Evolutionary conservation across 2,113 vertebrate species (phyloP).

Genomic region (Hypanus sabinus): DNA sequence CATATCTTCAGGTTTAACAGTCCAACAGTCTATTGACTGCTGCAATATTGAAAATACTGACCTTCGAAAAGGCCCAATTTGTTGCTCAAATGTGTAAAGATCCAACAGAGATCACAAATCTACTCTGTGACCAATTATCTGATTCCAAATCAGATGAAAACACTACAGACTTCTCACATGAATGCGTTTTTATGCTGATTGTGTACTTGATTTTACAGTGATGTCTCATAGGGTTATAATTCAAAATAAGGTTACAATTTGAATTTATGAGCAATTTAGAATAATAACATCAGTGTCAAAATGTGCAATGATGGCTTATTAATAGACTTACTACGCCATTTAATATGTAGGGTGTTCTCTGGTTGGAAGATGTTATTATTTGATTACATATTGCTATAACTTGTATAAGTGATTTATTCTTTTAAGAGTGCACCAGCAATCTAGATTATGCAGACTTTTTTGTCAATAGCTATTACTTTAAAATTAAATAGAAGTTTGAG

Average conservation of each 20-base stretch:
- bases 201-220: neutral
- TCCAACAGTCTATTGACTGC: neutral
- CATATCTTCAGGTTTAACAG: neutral
- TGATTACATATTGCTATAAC: neutral
- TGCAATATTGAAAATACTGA: neutral
- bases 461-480: neutral
- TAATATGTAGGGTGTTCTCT: neutral
- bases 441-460: neutral
- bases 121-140: neutral
- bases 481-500: neutral
- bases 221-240: neutral
- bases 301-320: neutral
- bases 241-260: neutral
- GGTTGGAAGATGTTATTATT: neutral
- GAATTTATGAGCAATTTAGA: neutral
- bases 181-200: neutral
- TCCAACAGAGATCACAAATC: neutral
- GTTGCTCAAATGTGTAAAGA: neutral
- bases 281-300: neutral
- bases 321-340: neutral
- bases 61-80: neutral
- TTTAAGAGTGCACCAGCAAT: neutral
- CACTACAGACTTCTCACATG: neutral
- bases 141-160: neutral
- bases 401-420: neutral